Base-by-base conservation (phyloP, 2,888 invertebrate species). In the Plagodis pulveraria region DNA sequence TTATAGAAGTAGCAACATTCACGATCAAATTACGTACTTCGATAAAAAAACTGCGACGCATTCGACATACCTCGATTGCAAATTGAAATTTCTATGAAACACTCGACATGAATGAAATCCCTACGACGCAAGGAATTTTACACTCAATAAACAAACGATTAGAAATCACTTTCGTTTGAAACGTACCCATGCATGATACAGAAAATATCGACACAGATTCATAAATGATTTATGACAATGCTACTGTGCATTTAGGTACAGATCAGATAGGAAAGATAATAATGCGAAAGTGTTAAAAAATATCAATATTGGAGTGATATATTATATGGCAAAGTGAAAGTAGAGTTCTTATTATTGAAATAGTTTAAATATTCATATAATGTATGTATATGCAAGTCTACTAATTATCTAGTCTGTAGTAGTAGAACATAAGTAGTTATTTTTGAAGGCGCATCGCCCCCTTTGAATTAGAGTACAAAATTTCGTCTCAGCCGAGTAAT, bases 141-240 rank as follows among this genome's bases (percentile, higher is more conserved):
- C 34, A 55, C 67, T 51, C 53, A 70, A 73, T 59, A 49, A 8
- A 42, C 35, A 61, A 58, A 49, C 71, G 67, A 70, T 75, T 76
- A 82, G 73, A 73, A 63, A 63, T 58, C 72, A 76, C 72, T 79
- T 78, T 80, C 73, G 68, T 70, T 73, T 69, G 65, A 58, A 43
- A 54, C 49, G 45, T 54, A 61, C 40, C 47, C 56, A 66, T 35
- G 55, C 56, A 54, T 55, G 51, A 44, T 58, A 56, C 56, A 58
- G 60, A 65, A 58, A 41, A 60, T 70, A 77, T 70, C 74, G 77
- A 67, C 76, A 78, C 63, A 72, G 69, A 76, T 78, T 71, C 73
- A 73, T 72, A 73, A 70, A 70, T 80, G 75, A 81, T 82, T 80
- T 79, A 80, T 78, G 70, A 66, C 69, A 64, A 66, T 55, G 74